Evolutionary conservation across 2,888 invertebrate species (phyloP), one percentile per base, ranked within the genome.

Genomic region (Aporophyla nigra): DNA sequence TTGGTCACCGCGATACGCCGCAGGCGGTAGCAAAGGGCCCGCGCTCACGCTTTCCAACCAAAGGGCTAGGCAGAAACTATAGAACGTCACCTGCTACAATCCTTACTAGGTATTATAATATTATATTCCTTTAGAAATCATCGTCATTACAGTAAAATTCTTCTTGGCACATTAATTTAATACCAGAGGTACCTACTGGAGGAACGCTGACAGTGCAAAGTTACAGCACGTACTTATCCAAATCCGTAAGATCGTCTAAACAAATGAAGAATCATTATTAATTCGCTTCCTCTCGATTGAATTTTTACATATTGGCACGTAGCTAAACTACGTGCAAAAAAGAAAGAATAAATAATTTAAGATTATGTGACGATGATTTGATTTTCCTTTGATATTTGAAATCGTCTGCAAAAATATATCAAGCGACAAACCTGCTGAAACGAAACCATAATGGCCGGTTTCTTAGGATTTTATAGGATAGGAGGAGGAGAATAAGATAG

Each of bases 291-390:
- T 76, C 40, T 74, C 56, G 14, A 43, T 21, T 49, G n/a, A 49
- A 73, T n/a, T 63, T 73, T 33, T 49, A 58, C 59, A 61, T 49
- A 54, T 49, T 54, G 6, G 33, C 76, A 76, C 67, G 67, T 76
- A 67, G 5, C 19, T 59, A 66, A 66, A 10, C 24, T 66, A 72
- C 61, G 69, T 81, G 61, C 71, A 54, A 62, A 72, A 66, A 46
- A 19, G 2, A 21, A 27, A 33, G n/a, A 24, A 49, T 40, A 51
- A 59, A 6, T 61, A 12, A 65, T 67, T 33, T 53, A 43, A 40
- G 54, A 73, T 63, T n/a, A 54, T 59, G 46, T 56, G 33, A 58
- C 12, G 53, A 46, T 54, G 21, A 24, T 5, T 58, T 43, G 51
- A 14, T 9, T 12, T 24, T 43, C 19, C 14, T 7, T 24, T 59